Percentiles rank a stretch among this genome's conserved stretches.
Conservation (phyloP, 2,888 invertebrate species). For the Cheilosia impressa region DNA sequence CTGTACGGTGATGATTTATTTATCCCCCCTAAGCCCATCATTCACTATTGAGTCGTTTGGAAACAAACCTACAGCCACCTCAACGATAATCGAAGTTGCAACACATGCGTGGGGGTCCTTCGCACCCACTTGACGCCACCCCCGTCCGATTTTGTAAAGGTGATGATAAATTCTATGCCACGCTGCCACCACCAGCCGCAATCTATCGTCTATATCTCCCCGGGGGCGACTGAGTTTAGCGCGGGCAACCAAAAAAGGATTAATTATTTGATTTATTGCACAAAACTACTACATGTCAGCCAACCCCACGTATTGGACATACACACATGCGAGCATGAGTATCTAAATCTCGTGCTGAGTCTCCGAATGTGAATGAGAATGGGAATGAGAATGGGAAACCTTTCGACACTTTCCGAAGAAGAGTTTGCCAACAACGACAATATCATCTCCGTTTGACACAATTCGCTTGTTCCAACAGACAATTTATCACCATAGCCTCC, state of each 20-base stretch:
- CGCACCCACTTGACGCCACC: slow-evolving; percentile 4
- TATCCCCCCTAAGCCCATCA: background rate
- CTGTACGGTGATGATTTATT: slow-evolving; percentile 47
- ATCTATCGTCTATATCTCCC: slow-evolving; percentile 26
- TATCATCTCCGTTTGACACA: slow-evolving; percentile 68
- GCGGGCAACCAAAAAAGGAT: slow-evolving; percentile 70
- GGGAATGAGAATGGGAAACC: slow-evolving; percentile 31
- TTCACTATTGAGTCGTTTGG: slow-evolving; percentile 36
- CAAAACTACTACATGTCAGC: slow-evolving; percentile 56
- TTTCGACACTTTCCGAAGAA: slow-evolving; percentile 58
- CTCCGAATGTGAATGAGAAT: slow-evolving; percentile 9
- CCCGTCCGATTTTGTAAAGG: background rate
- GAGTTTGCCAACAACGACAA: slow-evolving; percentile 15
- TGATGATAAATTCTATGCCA: slow-evolving; percentile 45
- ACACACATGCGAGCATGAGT: slow-evolving; percentile 35
- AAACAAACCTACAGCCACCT: slow-evolving; percentile 19
- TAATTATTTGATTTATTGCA: slow-evolving; percentile 75
- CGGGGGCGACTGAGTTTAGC: slow-evolving; percentile 31
- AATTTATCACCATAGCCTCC: slow-evolving; percentile 66
- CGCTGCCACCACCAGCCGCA: background rate
- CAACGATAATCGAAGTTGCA: slow-evolving; percentile 62
- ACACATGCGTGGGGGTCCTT: slow-evolving; percentile 42
- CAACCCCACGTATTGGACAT: slow-evolving; percentile 10
- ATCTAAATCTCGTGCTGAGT: slow-evolving; percentile 69
- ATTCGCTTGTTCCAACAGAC: slow-evolving; percentile 61